Evolutionary conservation across 2,797 vertebrate species (phyloP).

Genomic region (Melanotaenia maccullochi): DNA sequence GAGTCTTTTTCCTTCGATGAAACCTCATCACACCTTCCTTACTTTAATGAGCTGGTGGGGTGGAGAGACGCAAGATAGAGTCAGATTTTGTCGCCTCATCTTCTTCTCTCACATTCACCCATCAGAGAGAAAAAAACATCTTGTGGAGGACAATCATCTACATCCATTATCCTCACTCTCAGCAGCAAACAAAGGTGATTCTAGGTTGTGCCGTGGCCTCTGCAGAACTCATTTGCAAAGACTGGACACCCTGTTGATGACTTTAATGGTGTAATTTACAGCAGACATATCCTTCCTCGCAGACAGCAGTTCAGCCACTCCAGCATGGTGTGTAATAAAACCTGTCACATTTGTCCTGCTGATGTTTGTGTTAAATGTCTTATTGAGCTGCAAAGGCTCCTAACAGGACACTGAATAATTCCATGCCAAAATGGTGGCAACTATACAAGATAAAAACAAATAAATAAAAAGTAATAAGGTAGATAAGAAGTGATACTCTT

Average conservation of each 20-base stretch:
- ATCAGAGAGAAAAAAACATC: constrained; percentile 9
- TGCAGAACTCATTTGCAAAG: constrained; percentile 55
- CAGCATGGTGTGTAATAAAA: constrained; percentile 17
- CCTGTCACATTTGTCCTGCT: constrained; percentile 40
- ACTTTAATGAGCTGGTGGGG: constrained; percentile 27
- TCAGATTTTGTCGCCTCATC: constrained; percentile 19
- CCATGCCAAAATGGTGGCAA: background rate
- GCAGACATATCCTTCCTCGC: constrained; percentile 25
- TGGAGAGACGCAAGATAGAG: constrained; percentile 12
- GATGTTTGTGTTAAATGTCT: constrained; percentile 25
- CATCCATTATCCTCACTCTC: constrained; percentile 57
- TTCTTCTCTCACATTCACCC: constrained; percentile 1
- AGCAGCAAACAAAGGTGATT: constrained; percentile 52
- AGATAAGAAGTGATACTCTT: no score
- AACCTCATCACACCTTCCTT: constrained; percentile 4
- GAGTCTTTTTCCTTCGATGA: background rate
- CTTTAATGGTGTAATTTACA: constrained; percentile 51
- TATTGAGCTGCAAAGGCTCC: constrained; percentile 7
- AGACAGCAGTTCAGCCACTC: constrained; percentile 34
- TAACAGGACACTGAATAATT: constrained; percentile 4
- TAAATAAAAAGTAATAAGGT: no score
- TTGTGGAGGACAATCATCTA: constrained; percentile 24
- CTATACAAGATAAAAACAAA: no score
- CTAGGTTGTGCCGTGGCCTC: constrained; percentile 29
- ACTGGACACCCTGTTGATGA: constrained; percentile 39